Evolutionary conservation across 2,888 invertebrate genomes (phyloP), one percentile per base, ranked within the genome.

Genomic region (Drosophila trichaetosa): DNA sequence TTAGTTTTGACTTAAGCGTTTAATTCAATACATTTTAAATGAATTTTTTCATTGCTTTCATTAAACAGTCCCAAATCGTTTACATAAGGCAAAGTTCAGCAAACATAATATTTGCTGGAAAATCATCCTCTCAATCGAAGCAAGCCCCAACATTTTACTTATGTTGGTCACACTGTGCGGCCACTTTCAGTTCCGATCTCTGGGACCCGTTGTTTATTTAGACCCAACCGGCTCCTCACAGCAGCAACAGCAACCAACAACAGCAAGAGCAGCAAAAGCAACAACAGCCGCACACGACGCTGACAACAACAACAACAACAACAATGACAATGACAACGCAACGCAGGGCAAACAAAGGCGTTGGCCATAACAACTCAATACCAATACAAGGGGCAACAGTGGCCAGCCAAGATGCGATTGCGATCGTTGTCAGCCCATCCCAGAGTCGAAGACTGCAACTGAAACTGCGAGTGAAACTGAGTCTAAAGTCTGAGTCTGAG

Each of bases 301-400:
- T 66, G 71, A 53, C 86, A 75, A 74, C 48, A 53, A 67, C 58
- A 51, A 48, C 62, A 56, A 33, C 54, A 54, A 40, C 29, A 87
- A 89, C 84, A 85, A 85, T 75, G 85, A 87, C 89, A 87, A 85
- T 84, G 89, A 85, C 85, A 85, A 84, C 85, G 87, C 87, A 89
- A 84, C 82, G 73, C 85, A 83, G 70, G 76, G 61, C 76, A 57
- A 84, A 84, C 89, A 84, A 89, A 89, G 84, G 84, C 84, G 89
- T 84, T 84, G 84, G 89, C 84, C 83, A 84, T 84, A 84, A 84
- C 84, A 84, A 88, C 84, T 84, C 84, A 84, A 84, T 87, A 89
- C 87, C 46, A 46, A 46, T 46, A 46, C 46, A 24, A 49, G 83
- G 68, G 74, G 58, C 73, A 31, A 21, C 40, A 42, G 60, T 67